Evolutionary conservation across 2,888 invertebrate species (phyloP).

Genomic region (Agelastica alni): DNA sequence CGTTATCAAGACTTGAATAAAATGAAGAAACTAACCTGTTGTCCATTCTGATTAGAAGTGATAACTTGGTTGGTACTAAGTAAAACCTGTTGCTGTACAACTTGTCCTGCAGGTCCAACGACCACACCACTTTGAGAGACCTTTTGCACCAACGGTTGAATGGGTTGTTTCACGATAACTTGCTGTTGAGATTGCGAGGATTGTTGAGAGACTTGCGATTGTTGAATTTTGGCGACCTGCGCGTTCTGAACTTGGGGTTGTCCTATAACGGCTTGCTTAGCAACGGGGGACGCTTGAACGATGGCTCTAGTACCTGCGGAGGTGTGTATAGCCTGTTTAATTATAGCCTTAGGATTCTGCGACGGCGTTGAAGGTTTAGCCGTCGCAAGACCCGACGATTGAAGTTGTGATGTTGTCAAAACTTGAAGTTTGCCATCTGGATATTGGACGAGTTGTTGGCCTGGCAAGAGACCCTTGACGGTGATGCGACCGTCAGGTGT

Average conservation of each 20-base stretch:
- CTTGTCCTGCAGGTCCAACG: conserved; percentile 54
- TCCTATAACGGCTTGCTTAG: conserved; percentile 27
- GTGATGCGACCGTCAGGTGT: conserved; percentile 90
- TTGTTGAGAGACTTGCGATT: background rate
- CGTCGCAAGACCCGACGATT: conserved; percentile 56
- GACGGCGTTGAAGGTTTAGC: conserved; percentile 50
- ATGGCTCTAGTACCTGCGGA: conserved; percentile 42
- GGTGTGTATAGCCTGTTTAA: conserved; percentile 44
- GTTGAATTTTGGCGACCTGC: conserved; percentile 38
- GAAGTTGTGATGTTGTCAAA: conserved; percentile 66
- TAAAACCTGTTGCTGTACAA: conserved; percentile 52
- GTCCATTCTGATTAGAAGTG: conserved; percentile 53
- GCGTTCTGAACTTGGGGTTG: conserved; percentile 44
- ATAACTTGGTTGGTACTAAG: conserved; percentile 54
- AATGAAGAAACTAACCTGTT: conserved; percentile 49
- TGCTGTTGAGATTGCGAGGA: conserved; percentile 42
- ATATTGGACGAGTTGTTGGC: conserved; percentile 91
- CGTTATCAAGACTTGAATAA: no score
- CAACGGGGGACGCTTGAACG: conserved; percentile 15
- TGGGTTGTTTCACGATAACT: conserved; percentile 48
- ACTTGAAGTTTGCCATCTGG: conserved; percentile 93
- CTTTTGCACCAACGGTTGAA: conserved; percentile 54
- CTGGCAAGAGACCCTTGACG: conserved; percentile 87
- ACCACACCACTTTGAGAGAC: conserved; percentile 49
- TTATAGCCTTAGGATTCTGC: conserved; percentile 42